A percentile compares a stretch with the other conserved stretches of the same genome.
These are phyloP conservation scores for Jacana jacana DNA, from an alignment of 2,113 vertebrate genomes.

Conservation along the genomic window DNA sequence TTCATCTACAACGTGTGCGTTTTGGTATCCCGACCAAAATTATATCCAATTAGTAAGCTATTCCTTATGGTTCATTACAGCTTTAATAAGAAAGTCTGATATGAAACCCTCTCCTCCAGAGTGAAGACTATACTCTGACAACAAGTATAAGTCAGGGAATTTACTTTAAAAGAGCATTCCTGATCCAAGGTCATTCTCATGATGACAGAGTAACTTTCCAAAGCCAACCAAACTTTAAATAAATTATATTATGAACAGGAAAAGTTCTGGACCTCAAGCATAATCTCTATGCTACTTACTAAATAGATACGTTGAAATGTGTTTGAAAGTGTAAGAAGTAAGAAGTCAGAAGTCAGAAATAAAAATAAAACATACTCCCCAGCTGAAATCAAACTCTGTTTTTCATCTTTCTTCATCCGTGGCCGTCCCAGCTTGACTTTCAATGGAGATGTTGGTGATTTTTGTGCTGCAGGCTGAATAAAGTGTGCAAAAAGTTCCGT, in stretches of 20 bases:
- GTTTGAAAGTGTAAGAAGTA: not conserved
- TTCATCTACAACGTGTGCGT: not conserved
- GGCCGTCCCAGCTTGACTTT: slow-evolving; percentile 84
- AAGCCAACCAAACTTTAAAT: not conserved
- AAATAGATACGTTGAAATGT: not conserved
- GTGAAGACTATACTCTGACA: not conserved
- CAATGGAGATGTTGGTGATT: slow-evolving; percentile 85
- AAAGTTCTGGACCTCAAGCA: not conserved
- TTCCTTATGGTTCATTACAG: not conserved
- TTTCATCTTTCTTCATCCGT: slow-evolving; percentile 85
- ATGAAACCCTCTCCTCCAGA: not conserved
- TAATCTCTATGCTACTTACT: not conserved
- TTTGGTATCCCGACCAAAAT: not conserved
- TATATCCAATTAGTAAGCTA: not conserved
- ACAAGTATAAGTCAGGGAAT: not conserved
- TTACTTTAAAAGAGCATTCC: not conserved
- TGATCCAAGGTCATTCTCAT: not conserved
- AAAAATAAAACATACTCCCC: slow-evolving; percentile 81
- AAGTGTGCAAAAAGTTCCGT: slow-evolving; percentile 92
- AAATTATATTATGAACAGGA: not conserved
- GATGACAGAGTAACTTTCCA: not conserved
- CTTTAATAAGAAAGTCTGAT: not conserved
- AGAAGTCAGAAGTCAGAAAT: not conserved
- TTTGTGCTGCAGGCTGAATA: slow-evolving; percentile 88
- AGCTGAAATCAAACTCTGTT: slow-evolving; percentile 84